These are phyloP conservation scores for Sus cebifrons DNA, from an alignment of 2,797 vertebrate species.

Conservation along the genomic window DNA sequence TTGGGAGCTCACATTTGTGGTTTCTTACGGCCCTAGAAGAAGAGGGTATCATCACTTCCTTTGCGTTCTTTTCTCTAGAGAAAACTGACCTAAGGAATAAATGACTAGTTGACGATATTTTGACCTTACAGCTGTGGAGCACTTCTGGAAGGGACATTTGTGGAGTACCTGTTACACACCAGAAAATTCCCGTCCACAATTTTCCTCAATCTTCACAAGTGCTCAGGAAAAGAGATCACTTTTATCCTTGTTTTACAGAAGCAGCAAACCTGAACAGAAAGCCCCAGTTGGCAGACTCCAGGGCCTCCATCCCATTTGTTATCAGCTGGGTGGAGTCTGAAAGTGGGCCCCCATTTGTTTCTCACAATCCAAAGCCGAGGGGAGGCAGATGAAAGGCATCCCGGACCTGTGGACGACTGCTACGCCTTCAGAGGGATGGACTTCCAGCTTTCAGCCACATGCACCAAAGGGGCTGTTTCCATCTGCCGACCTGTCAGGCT, in stretches of 20 bases:
- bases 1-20: background rate
- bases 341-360: background rate
- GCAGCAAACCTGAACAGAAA: background rate
- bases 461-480: conserved; percentile 39
- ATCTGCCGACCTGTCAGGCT: conserved; percentile 64
- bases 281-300: background rate
- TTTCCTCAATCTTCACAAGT: conserved; percentile 13
- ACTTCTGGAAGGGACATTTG: background rate
- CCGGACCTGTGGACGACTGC: background rate
- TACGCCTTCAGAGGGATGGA: conserved; percentile 45
- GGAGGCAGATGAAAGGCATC: conserved; percentile 60
- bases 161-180: background rate
- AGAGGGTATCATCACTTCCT: background rate
- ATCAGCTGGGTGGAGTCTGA: background rate
- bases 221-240: background rate
- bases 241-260: background rate
- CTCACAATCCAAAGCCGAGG: background rate
- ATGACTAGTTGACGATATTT: background rate
- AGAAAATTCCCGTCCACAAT: background rate
- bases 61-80: background rate
- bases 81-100: background rate
- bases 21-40: background rate
- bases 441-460: conserved; percentile 81
- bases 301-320: background rate
- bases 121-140: background rate